These are phyloP conservation scores for Gadus chalcogrammus DNA, from an alignment of 2,113 vertebrate genomes.

Conservation along the genomic window DNA sequence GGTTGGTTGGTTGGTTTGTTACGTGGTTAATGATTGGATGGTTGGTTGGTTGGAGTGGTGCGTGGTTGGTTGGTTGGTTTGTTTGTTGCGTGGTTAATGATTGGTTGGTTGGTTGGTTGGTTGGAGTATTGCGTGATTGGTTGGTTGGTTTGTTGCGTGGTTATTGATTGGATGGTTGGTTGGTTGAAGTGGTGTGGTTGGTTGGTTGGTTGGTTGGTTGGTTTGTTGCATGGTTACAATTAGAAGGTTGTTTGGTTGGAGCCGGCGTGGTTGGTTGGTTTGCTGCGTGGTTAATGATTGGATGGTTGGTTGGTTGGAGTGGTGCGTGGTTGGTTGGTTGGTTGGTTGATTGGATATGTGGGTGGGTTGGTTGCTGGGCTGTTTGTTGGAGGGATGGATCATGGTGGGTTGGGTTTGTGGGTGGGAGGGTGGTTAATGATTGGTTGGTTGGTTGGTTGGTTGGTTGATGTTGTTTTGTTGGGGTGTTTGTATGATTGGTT, in stretches of 20 bases:
- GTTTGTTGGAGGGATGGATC: too few relatives aligned
- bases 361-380: neutral
- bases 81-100: too few relatives aligned
- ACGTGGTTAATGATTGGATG: neutral
- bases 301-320: accelerated
- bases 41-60: too few relatives aligned
- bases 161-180: neutral
- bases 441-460: neutral
- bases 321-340: accelerated
- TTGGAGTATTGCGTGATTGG: neutral
- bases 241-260: too few relatives aligned
- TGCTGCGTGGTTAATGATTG: too few relatives aligned
- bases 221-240: too few relatives aligned
- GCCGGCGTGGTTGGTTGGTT: too few relatives aligned
- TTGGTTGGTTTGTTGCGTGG: neutral
- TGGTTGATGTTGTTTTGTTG: neutral
- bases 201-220: too few relatives aligned
- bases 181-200: neutral
- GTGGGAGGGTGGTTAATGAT: too few relatives aligned
- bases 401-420: too few relatives aligned
- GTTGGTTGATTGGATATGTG: neutral
- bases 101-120: neutral
- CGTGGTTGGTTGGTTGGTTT: neutral
- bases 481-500: neutral
- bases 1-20: neutral